phyloP scores from a whole-genome alignment of 2,888 invertebrate genomes.

The Pseudococcus jackbeardsleyi region DNA sequence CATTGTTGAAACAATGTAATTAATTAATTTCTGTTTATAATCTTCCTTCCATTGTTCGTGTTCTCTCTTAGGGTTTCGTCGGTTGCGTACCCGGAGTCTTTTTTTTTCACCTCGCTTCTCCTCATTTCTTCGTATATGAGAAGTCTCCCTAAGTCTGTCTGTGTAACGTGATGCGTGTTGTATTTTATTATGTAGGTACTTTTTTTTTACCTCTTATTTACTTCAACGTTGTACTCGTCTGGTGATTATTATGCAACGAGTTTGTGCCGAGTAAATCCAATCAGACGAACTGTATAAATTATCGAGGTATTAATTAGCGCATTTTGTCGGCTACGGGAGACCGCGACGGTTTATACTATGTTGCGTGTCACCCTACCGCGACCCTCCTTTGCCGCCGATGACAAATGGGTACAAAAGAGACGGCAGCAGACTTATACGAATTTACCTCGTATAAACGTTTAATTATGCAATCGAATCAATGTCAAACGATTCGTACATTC shows the following conservation, averaged over 20 bases:
- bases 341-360: not conserved
- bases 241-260: not conserved
- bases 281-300: conserved; percentile 6
- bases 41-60: conserved; percentile 56
- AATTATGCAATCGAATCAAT: not conserved
- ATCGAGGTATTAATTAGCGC: conserved; percentile 26
- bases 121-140: not conserved
- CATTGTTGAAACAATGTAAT: conserved; percentile 51
- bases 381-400: not conserved
- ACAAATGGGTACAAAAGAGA: not conserved
- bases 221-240: conserved; percentile 19
- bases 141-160: not conserved
- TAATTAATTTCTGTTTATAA: conserved; percentile 50
- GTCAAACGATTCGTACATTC: not conserved
- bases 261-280: conserved; percentile 5
- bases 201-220: not conserved
- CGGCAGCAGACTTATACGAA: not conserved
- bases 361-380: not conserved
- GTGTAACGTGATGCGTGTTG: conserved; percentile 7
- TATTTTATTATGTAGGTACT: not conserved
- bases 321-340: not conserved
- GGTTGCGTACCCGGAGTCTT: not conserved
- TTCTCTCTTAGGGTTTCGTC: conserved; percentile 34
- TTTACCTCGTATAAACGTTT: not conserved
- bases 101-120: no score